phyloP scores from a whole-genome alignment of 2,888 invertebrate species.

The Drosophila formosana region DNA sequence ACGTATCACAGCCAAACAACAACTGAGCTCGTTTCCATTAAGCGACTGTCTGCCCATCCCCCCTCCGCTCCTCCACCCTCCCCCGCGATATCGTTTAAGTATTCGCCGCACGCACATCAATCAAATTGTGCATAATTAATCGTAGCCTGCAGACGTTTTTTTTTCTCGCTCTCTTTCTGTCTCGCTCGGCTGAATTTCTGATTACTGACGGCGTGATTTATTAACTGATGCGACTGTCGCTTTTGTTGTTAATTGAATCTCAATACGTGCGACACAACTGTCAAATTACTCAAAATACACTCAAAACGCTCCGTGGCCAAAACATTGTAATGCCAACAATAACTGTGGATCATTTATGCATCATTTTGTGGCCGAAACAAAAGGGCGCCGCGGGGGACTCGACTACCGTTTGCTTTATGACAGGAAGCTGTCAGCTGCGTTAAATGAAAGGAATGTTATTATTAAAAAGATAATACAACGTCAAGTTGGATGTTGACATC shows the following conservation, averaged over 20 bases:
- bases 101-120: slow-evolving; percentile 74
- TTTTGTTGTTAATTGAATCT: slow-evolving; percentile 61
- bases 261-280: slow-evolving; percentile 61
- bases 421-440: slow-evolving; percentile 73
- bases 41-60: background rate
- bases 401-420: slow-evolving; percentile 67
- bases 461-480: slow-evolving; percentile 72
- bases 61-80: background rate
- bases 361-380: slow-evolving; percentile 36
- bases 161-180: slow-evolving; percentile 7
- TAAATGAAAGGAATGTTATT: slow-evolving; percentile 56
- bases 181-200: slow-evolving; percentile 8
- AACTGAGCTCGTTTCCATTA: slow-evolving; percentile 32
- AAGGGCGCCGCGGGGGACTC: background rate
- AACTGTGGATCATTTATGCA: slow-evolving; percentile 10
- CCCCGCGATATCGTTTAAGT: slow-evolving; percentile 1
- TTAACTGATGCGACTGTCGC: slow-evolving; percentile 53
- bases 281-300: slow-evolving; percentile 43
- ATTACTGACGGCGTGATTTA: slow-evolving; percentile 62
- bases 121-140: slow-evolving; percentile 78
- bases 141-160: slow-evolving; percentile 32
- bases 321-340: slow-evolving; percentile 5
- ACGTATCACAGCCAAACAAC: slow-evolving; percentile 48
- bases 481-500: slow-evolving; percentile 36
- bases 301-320: slow-evolving; percentile 8